Base-by-base conservation (phyloP, 2,113 vertebrate species). In the Cyanoliseus patagonus region DNA sequence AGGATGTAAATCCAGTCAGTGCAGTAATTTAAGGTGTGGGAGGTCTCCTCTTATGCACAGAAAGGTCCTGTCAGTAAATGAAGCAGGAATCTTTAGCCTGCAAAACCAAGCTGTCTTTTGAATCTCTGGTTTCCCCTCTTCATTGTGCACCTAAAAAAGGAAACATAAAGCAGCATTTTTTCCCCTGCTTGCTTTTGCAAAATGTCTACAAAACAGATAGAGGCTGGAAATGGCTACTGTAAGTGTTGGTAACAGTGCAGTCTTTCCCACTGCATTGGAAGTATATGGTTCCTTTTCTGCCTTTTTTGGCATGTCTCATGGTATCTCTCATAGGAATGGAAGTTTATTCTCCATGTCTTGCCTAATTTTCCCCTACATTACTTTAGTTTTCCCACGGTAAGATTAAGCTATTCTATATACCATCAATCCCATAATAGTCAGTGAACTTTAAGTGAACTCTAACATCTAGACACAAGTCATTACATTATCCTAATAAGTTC, bases 361-460 rank as follows among this genome's bases (percentile, higher is more conserved):
- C 95, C 81, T 68, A 39, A 93, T 90, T 93, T 68, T 93, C 88
- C 75, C 91, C 80, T 93, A 35, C 22, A 63, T 82, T 86, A 94
- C 72, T 69, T 93, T 9, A 55, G 87, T 94, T 97, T 97, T 96
- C 97, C 96, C 96, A 95, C 63, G 67, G 94, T 91, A 95, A 82
- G 52, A 96, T 96, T 97, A 96, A 97, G 86, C 61, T 79, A 42
- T 84, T 94, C 91, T 87, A 52, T 76, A 92, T 66, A 90, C 92
- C 95, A 88, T 37, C 77, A 68, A 90, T 53, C 44, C 83, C 44
- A 79, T 91, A 95, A 95, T 74, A 86, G 79, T 83, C 84, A 30
- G 61, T 95, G 97, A 97, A 97, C 96, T 95, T 95, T 42, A 63
- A 35, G 63, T 96, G 96, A 97, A 97, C 97, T 95, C 91, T 94